Evolutionary conservation across 2,797 vertebrate species (phyloP).

Genomic region (Crenichthys baileyi): DNA sequence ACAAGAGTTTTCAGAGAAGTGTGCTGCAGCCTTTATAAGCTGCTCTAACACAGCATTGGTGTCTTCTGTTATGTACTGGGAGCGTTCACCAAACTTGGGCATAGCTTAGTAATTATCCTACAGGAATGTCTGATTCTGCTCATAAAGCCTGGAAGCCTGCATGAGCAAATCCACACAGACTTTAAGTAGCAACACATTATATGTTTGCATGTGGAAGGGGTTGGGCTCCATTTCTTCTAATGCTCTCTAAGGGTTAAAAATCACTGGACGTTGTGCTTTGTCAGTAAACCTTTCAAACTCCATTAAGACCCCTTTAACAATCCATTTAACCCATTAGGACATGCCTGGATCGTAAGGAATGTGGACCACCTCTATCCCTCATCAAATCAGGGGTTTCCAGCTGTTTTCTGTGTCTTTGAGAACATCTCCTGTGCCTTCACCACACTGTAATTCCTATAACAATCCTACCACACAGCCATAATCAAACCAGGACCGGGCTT

Average conservation of each 20-base stretch:
- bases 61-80: not conserved
- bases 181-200: not conserved
- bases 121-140: not conserved
- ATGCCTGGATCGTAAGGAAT: too few relatives aligned
- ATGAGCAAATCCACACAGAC: not conserved
- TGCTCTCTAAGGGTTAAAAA: not conserved
- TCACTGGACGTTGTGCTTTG: not conserved
- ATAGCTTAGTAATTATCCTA: not conserved
- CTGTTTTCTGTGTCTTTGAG: not conserved
- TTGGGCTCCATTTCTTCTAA: not conserved
- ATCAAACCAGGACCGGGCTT: not conserved
- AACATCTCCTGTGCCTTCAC: not conserved
- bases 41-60: not conserved
- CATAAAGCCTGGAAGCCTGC: not conserved
- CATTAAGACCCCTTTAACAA: too few relatives aligned
- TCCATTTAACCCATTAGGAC: too few relatives aligned
- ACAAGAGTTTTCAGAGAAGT: conserved; percentile 5
- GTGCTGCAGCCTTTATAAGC: not conserved
- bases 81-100: not conserved
- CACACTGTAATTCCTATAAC: not conserved
- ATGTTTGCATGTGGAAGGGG: not conserved
- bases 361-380: too few relatives aligned
- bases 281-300: not conserved
- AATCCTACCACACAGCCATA: not conserved
- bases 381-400: too few relatives aligned